A percentile compares a stretch with the other conserved stretches of the same genome.
Conservation (phyloP, 1,140 invertebrate genomes). For the Brachionus sp. region DNA sequence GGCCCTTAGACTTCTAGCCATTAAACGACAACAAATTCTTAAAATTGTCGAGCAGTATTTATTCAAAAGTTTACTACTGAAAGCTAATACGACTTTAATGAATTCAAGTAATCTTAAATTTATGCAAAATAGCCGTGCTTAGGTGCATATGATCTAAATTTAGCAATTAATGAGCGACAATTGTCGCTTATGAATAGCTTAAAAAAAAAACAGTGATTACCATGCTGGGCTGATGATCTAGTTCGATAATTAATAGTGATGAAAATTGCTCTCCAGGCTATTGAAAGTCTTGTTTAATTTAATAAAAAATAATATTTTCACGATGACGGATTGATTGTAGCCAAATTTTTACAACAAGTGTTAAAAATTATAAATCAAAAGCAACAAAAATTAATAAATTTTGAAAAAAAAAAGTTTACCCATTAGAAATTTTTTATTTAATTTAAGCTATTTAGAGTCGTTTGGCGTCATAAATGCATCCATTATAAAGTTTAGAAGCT, state of each 20-base stretch:
- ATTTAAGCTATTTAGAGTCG: not conserved
- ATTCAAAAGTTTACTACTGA: not conserved
- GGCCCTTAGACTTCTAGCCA: not conserved
- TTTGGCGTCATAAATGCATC: not conserved
- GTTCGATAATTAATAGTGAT: not conserved
- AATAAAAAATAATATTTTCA: not conserved
- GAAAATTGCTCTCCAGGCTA: not conserved
- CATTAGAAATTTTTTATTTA: not conserved
- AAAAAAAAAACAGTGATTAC: not conserved
- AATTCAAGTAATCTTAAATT: not conserved
- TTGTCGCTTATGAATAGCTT: not conserved
- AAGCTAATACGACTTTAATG: too few relatives aligned
- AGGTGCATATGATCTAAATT: not conserved
- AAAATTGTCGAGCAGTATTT: not conserved
- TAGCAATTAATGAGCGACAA: not conserved
- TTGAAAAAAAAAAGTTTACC: not conserved
- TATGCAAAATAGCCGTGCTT: not conserved
- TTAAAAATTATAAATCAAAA: not conserved
- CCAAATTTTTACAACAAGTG: not conserved
- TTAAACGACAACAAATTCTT: not conserved
- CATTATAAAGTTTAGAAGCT: not conserved
- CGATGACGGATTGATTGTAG: not conserved
- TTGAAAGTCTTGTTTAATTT: not conserved
- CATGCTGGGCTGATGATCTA: not conserved
- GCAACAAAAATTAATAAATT: not conserved